Evolutionary conservation across 2,797 vertebrate genomes (phyloP).

Genomic region (Ispidina lecontei): DNA sequence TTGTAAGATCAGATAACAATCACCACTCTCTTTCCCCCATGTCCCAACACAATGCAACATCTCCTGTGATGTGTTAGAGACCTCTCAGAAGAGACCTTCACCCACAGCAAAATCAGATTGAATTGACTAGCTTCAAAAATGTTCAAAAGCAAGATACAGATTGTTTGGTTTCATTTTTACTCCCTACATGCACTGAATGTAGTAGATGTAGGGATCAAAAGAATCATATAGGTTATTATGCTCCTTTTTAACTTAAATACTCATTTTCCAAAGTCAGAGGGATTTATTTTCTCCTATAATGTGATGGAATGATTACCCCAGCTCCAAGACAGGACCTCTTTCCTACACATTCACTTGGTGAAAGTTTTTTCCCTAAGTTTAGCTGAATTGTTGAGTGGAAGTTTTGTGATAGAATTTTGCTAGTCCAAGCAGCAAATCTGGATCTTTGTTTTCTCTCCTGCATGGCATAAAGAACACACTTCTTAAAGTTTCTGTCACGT

Average conservation of each 20-base stretch:
- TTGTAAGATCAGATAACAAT: neutral
- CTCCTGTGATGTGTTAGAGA: neutral
- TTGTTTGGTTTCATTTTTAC: neutral
- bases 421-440: neutral
- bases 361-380: neutral
- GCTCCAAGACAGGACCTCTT: neutral
- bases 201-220: neutral
- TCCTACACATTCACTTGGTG: neutral
- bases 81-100: neutral
- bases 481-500: neutral
- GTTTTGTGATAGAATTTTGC: neutral
- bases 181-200: rapidly evolving
- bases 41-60: neutral
- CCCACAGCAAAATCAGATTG: neutral
- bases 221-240: neutral
- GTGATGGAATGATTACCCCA: neutral
- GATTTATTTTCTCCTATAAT: neutral
- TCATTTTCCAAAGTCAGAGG: neutral
- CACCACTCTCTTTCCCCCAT: neutral
- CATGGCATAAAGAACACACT: neutral
- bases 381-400: neutral
- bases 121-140: neutral
- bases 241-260: neutral
- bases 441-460: neutral
- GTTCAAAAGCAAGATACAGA: neutral